These are phyloP conservation scores for Pangasius macronema DNA, from an alignment of 2,797 vertebrate species.

Conservation along the genomic window DNA sequence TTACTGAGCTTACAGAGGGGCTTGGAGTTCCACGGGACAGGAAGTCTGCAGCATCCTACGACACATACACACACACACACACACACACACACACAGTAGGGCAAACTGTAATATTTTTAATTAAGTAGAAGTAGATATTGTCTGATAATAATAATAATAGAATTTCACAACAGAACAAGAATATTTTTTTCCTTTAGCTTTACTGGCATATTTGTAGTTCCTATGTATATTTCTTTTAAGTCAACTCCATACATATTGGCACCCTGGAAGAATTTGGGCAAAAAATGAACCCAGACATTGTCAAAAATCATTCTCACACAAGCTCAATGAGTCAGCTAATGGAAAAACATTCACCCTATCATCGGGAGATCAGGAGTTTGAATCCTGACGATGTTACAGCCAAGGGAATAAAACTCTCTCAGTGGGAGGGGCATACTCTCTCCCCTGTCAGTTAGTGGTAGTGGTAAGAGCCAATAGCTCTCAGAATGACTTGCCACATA, in stretches of 20 bases:
- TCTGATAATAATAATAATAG: not conserved
- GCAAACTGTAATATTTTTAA: not conserved
- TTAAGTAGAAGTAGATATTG: not conserved
- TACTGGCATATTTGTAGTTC: not conserved
- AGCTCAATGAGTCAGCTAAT: not conserved
- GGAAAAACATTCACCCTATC: not conserved
- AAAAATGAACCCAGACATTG: not conserved
- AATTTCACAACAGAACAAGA: not conserved
- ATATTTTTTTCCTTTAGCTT: not conserved
- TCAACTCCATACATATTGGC: not conserved
- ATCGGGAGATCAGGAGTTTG: not conserved
- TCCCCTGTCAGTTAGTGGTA: too few relatives aligned
- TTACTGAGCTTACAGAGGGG: constrained; percentile 77
- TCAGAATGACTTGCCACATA: not conserved
- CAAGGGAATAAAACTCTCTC: not conserved
- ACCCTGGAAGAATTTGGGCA: not conserved
- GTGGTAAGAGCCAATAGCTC: not conserved
- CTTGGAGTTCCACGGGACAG: constrained; percentile 89
- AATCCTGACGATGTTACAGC: not conserved
- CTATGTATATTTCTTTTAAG: not conserved
- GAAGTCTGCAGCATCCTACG: constrained; percentile 90
- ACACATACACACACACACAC: constrained; percentile 1
- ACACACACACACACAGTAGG: constrained; percentile 10
- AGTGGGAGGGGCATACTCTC: not conserved
- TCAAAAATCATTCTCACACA: not conserved